Evolutionary conservation across 1,140 invertebrate genomes (phyloP).

Genomic region (Temnothorax curvispinosus): DNA sequence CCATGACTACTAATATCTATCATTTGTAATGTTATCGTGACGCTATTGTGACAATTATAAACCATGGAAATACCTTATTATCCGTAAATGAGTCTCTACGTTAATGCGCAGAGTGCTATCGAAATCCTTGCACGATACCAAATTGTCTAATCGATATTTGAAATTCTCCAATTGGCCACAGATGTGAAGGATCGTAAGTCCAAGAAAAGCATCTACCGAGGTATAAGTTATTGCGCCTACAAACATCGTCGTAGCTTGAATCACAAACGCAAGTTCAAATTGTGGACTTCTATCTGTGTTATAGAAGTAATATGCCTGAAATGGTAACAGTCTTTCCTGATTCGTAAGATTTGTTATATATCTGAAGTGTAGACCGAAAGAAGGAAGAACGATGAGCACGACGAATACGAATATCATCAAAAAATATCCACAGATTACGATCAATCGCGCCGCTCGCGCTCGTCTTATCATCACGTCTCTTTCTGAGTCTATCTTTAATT

Average conservation of each 20-base stretch:
- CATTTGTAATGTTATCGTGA: neutral
- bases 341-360: neutral
- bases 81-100: neutral
- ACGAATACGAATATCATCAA: neutral
- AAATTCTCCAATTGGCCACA: conserved; percentile 46
- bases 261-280: conserved; percentile 2
- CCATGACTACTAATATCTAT: neutral
- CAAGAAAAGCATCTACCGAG: conserved; percentile 23
- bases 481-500: conserved; percentile 10
- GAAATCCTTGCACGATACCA: neutral
- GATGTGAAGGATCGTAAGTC: conserved; percentile 18
- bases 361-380: conserved; percentile 2
- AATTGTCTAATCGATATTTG: neutral
- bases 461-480: neutral
- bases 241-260: neutral
- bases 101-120: neutral
- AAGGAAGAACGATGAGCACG: conserved; percentile 4
- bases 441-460: neutral
- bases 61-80: conserved; percentile 37
- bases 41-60: neutral
- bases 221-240: neutral
- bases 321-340: neutral
- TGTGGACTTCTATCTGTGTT: conserved; percentile 22
- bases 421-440: neutral
- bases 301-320: conserved; percentile 30